Percentiles rank a stretch among this genome's conserved stretches.
Conservation (phyloP, 2,888 invertebrate genomes). For the Xylophagus ater region DNA sequence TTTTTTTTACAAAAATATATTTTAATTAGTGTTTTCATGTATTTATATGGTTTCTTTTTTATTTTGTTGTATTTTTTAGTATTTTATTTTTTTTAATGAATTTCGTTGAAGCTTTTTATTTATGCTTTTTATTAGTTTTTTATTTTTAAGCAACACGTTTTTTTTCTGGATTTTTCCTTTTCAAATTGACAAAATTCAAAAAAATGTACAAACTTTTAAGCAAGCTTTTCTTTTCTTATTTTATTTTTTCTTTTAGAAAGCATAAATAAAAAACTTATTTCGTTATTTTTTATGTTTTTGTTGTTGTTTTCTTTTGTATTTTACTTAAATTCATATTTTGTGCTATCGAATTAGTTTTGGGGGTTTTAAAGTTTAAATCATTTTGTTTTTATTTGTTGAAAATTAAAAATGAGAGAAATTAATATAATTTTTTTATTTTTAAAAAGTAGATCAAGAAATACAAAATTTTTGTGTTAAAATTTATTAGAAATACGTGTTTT, state of each 20-base stretch:
- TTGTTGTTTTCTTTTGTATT: background rate
- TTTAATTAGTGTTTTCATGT: conserved; percentile 1
- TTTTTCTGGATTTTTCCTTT: background rate
- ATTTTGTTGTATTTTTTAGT: background rate
- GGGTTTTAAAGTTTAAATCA: too few species aligned
- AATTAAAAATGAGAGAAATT: too few species aligned
- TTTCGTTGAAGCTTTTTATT: conserved; percentile 13
- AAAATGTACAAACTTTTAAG: background rate
- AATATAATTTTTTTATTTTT: too few species aligned
- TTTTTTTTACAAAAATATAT: conserved; percentile 16
- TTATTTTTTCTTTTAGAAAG: conserved; percentile 2
- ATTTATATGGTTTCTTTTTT: conserved; percentile 4
- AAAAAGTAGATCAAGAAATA: too few species aligned
- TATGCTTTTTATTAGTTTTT: too few species aligned
- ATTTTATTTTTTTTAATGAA: conserved; percentile 6
- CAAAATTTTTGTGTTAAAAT: too few species aligned
- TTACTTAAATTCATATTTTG: conserved; percentile 9
- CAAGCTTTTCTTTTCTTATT: background rate
- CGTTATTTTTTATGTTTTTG: background rate
- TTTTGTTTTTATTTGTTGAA: too few species aligned
- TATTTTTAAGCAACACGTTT: too few species aligned
- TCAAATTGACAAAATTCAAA: conserved; percentile 8
- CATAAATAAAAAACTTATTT: conserved; percentile 10
- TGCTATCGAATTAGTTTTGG: conserved; percentile 7
- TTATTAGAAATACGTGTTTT: too few species aligned